These are phyloP conservation scores for Amblyopsis hoosieri DNA, from an alignment of 2,797 vertebrate species.

Conservation along the genomic window DNA sequence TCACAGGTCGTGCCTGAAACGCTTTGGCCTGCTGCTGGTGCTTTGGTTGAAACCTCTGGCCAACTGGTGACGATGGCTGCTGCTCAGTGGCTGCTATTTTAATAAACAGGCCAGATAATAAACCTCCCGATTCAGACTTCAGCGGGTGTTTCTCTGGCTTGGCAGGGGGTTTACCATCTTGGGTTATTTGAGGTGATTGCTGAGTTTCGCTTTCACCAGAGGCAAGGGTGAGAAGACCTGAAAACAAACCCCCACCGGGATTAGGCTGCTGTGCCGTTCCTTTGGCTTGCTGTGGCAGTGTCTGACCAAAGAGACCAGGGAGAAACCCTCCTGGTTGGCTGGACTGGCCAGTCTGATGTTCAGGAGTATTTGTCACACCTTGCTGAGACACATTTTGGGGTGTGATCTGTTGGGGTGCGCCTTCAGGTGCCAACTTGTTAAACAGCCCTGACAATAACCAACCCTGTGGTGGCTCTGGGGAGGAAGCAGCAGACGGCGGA, in stretches of 20 bases:
- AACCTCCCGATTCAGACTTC: constrained; percentile 64
- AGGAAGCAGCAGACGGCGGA: constrained; percentile 52
- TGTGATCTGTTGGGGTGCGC: constrained; percentile 41
- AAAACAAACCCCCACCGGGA: constrained; percentile 79
- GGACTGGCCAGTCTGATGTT: constrained; percentile 59
- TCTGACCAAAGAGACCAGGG: constrained; percentile 75
- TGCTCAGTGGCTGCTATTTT: constrained; percentile 73
- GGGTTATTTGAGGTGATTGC: constrained; percentile 45
- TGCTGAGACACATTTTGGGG: constrained; percentile 52
- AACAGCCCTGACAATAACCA: constrained; percentile 85
- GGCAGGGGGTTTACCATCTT: constrained; percentile 33
- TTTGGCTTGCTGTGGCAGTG: constrained; percentile 43
- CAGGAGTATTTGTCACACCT: constrained; percentile 25
- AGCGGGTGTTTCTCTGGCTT: constrained; percentile 47
- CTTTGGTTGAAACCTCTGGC: constrained; percentile 47
- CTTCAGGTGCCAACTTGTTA: constrained; percentile 81
- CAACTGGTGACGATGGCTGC: constrained; percentile 34
- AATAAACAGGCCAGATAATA: constrained; percentile 75
- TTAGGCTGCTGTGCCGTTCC: constrained; percentile 51
- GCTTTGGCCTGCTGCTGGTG: constrained; percentile 48
- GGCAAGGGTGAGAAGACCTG: constrained; percentile 81
- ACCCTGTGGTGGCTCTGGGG: constrained; percentile 68
- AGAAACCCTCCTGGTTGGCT: constrained; percentile 74
- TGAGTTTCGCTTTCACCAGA: constrained; percentile 67
- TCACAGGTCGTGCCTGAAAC: constrained; percentile 66